phyloP scores from a whole-genome alignment of 2,797 vertebrate species.

The Sebastes cheni region DNA sequence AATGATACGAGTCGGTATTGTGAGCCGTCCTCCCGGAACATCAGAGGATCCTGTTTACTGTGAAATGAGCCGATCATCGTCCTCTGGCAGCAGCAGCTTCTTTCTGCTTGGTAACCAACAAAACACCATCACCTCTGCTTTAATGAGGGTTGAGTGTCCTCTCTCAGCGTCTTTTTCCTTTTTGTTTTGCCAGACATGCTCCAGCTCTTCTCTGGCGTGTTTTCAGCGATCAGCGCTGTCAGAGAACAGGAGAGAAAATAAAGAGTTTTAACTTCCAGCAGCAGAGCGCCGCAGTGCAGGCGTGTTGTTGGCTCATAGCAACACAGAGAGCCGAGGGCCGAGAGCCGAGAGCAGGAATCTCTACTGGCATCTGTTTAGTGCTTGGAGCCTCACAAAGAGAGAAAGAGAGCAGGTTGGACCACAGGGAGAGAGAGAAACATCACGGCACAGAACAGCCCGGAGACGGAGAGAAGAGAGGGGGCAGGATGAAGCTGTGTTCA shows the following conservation, averaged over 20 bases:
- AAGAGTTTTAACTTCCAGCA: neutral
- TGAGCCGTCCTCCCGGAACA: neutral
- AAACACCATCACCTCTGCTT: neutral
- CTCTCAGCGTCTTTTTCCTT: neutral
- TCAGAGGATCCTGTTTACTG: neutral
- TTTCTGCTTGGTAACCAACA: neutral
- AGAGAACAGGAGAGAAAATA: neutral
- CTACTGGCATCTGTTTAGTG: conserved; percentile 18
- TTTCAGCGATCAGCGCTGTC: conserved; percentile 7
- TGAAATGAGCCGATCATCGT: neutral
- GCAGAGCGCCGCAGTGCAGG: neutral
- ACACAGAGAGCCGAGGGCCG: neutral
- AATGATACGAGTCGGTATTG: neutral
- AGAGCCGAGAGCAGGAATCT: conserved; percentile 11
- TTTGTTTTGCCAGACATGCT: neutral
- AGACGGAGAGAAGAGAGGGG: neutral
- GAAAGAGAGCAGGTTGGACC: neutral
- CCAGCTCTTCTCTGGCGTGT: neutral
- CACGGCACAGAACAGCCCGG: neutral
- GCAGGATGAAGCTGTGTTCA: conserved; percentile 7
- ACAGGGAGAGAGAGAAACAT: neutral
- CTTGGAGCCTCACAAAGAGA: neutral
- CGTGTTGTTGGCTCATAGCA: neutral
- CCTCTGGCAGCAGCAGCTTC: neutral
- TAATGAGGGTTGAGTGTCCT: neutral